Percentiles rank a stretch among this genome's conserved stretches.
Evolutionary conservation across 2,888 invertebrate genomes (phyloP).

Genomic region (Drosophila infuscata): DNA sequence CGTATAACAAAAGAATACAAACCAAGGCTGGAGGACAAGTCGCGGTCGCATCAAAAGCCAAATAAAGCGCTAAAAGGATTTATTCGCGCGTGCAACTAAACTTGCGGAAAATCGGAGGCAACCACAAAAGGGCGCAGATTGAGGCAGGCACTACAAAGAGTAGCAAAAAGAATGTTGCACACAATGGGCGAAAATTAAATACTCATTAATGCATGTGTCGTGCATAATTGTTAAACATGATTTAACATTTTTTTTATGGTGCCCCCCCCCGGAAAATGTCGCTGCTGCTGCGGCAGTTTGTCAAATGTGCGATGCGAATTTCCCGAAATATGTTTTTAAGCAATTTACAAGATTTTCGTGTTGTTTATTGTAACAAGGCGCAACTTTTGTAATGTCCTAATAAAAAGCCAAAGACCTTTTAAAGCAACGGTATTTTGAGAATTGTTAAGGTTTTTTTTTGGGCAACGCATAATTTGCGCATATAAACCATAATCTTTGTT

Average conservation of each 20-base stretch:
- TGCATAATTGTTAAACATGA: conserved; percentile 74
- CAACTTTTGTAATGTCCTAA: conserved; percentile 53
- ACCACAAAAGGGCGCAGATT: background rate
- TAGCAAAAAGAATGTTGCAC: conserved; percentile 11
- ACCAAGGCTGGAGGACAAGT: conserved; percentile 33
- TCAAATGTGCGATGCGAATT: conserved; percentile 55
- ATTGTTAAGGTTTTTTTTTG: conserved; percentile 39
- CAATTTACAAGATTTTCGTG: conserved; percentile 49
- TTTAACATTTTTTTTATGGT: conserved; percentile 55
- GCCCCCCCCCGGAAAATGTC: background rate
- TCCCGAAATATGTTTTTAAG: conserved; percentile 66
- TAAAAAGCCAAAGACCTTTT: conserved; percentile 35
- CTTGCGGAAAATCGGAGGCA: background rate
- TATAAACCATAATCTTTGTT: conserved; percentile 77
- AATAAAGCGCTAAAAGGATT: conserved; percentile 78
- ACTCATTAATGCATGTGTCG: conserved; percentile 41
- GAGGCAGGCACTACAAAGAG: background rate
- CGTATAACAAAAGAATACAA: conserved; percentile 21
- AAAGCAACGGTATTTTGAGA: background rate
- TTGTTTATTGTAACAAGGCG: conserved; percentile 6
- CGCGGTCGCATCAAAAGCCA: conserved; percentile 57
- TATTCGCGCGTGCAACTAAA: conserved; percentile 49
- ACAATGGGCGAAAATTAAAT: conserved; percentile 24
- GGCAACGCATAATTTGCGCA: conserved; percentile 69
- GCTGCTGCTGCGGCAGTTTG: conserved; percentile 29